Evolutionary conservation across 1,140 invertebrate species (phyloP).

Genomic region (Littorina saxatilis): DNA sequence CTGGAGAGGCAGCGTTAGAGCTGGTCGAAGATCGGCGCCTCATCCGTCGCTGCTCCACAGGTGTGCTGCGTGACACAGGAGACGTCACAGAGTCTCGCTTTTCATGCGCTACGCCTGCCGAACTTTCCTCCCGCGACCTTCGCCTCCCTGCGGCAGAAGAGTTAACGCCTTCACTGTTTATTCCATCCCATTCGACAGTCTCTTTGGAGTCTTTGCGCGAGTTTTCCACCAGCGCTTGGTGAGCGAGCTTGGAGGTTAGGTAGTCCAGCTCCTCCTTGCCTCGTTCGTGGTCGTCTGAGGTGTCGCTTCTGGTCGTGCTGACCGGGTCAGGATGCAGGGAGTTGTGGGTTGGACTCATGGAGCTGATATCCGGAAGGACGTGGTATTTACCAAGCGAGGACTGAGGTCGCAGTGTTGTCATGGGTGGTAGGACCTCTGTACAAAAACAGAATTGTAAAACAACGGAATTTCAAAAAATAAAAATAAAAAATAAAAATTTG

Average conservation of each 20-base stretch:
- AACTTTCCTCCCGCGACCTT: too few species aligned
- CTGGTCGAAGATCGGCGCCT: not conserved
- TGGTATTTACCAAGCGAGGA: conserved; percentile 25
- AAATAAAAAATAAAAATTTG: not conserved
- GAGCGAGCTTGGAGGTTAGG: not conserved
- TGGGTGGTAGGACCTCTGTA: not conserved
- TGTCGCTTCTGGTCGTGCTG: not conserved
- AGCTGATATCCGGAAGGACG: conserved; percentile 19
- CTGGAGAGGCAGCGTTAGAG: not conserved
- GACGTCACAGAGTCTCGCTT: too few species aligned
- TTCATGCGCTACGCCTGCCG: too few species aligned
- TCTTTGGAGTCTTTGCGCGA: not conserved
- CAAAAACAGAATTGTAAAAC: not conserved
- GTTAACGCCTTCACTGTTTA: too few species aligned
- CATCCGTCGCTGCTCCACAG: too few species aligned
- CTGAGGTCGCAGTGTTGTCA: conserved; percentile 1
- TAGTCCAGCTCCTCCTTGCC: conserved; percentile 5
- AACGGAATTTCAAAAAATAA: not conserved
- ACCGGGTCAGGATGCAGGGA: not conserved
- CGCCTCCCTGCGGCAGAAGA: too few species aligned
- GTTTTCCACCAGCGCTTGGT: not conserved
- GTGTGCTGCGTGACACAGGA: too few species aligned
- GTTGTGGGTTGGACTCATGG: not conserved
- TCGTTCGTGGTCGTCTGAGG: conserved; percentile 13
- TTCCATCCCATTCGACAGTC: too few species aligned